Evolutionary conservation across 2,888 invertebrate species (phyloP), one percentile per base, ranked within the genome.

Genomic region (Ptychoptera albimana): DNA sequence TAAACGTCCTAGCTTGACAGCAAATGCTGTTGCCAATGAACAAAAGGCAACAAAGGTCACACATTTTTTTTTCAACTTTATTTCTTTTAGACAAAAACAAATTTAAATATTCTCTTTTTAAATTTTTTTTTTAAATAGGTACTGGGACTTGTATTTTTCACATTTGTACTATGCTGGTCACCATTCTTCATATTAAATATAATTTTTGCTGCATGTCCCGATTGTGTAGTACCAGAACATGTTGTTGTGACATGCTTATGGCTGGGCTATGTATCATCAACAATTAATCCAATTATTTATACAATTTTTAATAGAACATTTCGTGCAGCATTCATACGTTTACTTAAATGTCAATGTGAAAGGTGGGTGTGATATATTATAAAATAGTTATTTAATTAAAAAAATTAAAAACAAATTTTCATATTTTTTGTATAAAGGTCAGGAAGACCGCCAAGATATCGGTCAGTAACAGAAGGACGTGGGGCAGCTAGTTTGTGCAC

Each of bases 231-330:
- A 11, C 82, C 85, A 51, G 74, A 75, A 66, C 58, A 64, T 54
- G 59, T 64, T 45, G 81, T 84, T 48, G 79, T 84, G 57, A 77
- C 84, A 42, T 89, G 87, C 56, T 71, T 91, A 3, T 93, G 92
- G 92, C 68, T 93, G 52, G 92, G 92, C 49, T 92, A 91, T 68
- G 82, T 87, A 49, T 87, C 87, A 42, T 89, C 88, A 15, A 89
- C 88, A 49, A 86, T 93, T 62, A 92, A 93, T 65, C 92, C 92
- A 8, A 81, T 92, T 56, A 91, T 92, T 60, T 92, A 93, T 66
- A 92, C 92, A 2, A 78, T 89, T 44, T 93, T 93, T 71, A 92
- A 92, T 66, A 75, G 80, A 51, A 85, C 86, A 11, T 92, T 92
- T 67, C 72, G 91, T 41, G 82, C 84, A 11, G 86, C 88, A 1